Evolutionary conservation across 2,113 vertebrate genomes (phyloP).

Genomic region (Dryoscopus gambensis): DNA sequence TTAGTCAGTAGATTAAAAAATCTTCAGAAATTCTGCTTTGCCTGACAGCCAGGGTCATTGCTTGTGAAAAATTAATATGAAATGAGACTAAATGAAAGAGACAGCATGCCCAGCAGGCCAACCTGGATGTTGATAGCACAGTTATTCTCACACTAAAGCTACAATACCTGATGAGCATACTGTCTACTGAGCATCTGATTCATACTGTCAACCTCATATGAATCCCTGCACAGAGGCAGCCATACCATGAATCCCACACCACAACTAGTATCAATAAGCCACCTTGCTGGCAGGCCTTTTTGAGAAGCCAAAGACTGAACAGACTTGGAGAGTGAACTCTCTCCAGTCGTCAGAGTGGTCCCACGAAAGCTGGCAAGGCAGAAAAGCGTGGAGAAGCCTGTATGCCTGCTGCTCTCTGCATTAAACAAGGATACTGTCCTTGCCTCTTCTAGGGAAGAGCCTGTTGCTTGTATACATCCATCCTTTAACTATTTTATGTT

Average conservation of each 20-base stretch:
- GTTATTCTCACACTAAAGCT: neutral
- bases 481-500: neutral
- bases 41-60: neutral
- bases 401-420: neutral
- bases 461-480: neutral
- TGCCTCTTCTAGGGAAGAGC: neutral
- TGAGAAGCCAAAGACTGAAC: neutral
- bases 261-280: neutral
- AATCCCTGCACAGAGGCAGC: neutral
- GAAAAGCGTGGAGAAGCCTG: neutral
- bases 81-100: neutral
- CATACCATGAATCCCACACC: neutral
- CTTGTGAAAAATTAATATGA: neutral
- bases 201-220: accelerated
- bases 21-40: neutral
- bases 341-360: neutral
- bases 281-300: neutral
- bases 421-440: neutral
- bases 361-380: neutral
- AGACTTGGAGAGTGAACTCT: neutral
- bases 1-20: neutral
- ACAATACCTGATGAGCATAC: neutral
- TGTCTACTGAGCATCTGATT: neutral
- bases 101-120: neutral
- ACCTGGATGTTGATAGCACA: neutral